phyloP scores from a whole-genome alignment of 1,140 invertebrate species.

The Halictus rubicundus region DNA sequence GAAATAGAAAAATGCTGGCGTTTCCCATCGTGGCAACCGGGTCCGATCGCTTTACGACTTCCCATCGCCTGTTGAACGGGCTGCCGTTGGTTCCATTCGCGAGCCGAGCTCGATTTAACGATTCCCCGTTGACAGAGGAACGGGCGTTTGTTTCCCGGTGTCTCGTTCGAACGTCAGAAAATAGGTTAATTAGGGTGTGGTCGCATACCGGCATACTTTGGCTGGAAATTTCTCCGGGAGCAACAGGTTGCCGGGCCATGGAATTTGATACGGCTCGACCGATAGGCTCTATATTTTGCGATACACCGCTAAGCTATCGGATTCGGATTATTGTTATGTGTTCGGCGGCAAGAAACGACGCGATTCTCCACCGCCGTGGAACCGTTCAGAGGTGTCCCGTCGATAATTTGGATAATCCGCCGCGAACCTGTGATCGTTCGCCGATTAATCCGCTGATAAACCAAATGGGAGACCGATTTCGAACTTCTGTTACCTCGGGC shows the following conservation, averaged over 20 bases:
- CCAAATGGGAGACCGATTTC: not conserved
- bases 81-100: not conserved
- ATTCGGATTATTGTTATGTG: slow-evolving; percentile 22
- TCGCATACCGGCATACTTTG: slow-evolving; percentile 33
- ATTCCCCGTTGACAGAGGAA: not conserved
- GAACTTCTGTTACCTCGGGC: too few species aligned
- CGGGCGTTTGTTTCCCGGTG: not conserved
- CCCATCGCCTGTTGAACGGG: too few species aligned
- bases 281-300: slow-evolving; percentile 36
- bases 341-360: not conserved
- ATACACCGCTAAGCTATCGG: slow-evolving; percentile 5
- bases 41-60: not conserved
- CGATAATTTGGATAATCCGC: too few species aligned
- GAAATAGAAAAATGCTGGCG: slow-evolving; percentile 2
- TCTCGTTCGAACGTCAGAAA: slow-evolving; percentile 21
- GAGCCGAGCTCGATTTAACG: not conserved
- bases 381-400: too few species aligned
- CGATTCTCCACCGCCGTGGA: too few species aligned
- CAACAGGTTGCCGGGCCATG: slow-evolving; percentile 44
- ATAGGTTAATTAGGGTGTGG: slow-evolving; percentile 39
- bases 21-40: not conserved
- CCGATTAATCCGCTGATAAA: not conserved
- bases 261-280: slow-evolving; percentile 40
- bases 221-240: slow-evolving; percentile 42
- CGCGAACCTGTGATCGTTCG: not conserved